A percentile compares a stretch with the other conserved stretches of the same genome.
phyloP scores from a whole-genome alignment of 2,888 invertebrate species.

The Phalangium opilio region DNA sequence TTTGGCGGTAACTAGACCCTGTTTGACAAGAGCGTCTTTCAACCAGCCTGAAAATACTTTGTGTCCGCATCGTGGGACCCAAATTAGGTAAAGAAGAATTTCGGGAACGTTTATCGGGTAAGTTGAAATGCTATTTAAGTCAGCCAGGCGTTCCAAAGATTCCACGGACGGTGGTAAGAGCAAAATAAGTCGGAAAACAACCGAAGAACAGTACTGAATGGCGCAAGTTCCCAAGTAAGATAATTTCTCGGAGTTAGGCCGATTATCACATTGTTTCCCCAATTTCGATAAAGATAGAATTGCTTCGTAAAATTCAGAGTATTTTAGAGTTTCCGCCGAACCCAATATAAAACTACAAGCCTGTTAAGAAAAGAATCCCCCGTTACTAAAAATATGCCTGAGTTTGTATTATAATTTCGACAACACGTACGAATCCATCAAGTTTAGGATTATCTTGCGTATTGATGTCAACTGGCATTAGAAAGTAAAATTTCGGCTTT shows the following conservation, averaged over 20 bases:
- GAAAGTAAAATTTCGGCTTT: conserved; percentile 79
- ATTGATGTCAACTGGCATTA: conserved; percentile 59
- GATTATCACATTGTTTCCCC: background rate
- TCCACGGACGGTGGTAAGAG: conserved; percentile 77
- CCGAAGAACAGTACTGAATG: conserved; percentile 77
- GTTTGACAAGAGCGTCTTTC: conserved; percentile 78
- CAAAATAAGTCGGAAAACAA: conserved; percentile 65
- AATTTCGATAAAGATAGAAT: conserved; percentile 37
- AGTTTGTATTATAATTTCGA: conserved; percentile 2
- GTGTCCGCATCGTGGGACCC: conserved; percentile 67
- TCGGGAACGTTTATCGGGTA: conserved; percentile 44
- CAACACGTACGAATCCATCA: conserved; percentile 42
- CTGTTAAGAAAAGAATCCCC: conserved; percentile 23
- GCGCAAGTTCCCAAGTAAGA: conserved; percentile 46
- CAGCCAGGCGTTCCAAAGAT: conserved; percentile 49
- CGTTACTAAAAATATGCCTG: too few species aligned
- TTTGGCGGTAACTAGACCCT: conserved; percentile 70
- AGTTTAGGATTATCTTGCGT: conserved; percentile 66
- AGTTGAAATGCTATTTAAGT: conserved; percentile 40
- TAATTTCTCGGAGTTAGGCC: background rate
- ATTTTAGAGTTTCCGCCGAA: conserved; percentile 77
- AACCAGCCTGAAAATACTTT: conserved; percentile 75
- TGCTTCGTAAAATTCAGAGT: conserved; percentile 69
- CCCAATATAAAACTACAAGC: conserved; percentile 89
- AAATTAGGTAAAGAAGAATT: conserved; percentile 65